Evolutionary conservation across 2,113 vertebrate species (phyloP).

Genomic region (Pristiophorus japonicus): DNA sequence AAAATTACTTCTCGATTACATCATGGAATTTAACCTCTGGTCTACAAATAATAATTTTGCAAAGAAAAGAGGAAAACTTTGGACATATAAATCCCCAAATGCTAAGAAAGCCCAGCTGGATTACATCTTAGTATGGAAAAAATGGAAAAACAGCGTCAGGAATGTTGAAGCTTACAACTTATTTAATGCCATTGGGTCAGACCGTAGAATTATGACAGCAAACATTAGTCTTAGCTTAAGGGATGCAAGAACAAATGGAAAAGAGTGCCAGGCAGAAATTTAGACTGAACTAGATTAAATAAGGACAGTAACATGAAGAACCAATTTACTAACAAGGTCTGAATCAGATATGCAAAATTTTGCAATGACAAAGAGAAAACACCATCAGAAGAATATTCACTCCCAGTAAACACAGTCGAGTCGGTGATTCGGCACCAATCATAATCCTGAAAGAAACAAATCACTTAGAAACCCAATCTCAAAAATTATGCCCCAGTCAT

Average conservation of each 20-base stretch:
- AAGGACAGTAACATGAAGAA: not conserved
- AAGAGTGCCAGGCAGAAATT: not conserved
- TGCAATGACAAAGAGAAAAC: not conserved
- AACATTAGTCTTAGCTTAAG: slow-evolving; percentile 21
- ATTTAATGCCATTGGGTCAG: slow-evolving; percentile 16
- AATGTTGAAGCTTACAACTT: slow-evolving; percentile 27
- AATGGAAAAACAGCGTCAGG: slow-evolving; percentile 29
- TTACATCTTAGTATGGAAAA: slow-evolving; percentile 21
- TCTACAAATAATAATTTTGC: slow-evolving; percentile 16
- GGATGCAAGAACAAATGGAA: not conserved
- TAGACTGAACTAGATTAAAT: not conserved
- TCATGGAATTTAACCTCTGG: slow-evolving; percentile 35
- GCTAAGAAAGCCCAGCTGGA: slow-evolving; percentile 20
- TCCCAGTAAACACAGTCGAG: not conserved
- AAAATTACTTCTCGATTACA: slow-evolving; percentile 38
- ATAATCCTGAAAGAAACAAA: not conserved
- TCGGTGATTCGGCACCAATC: not conserved
- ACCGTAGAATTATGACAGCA: slow-evolving; percentile 16
- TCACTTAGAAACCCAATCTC: not conserved
- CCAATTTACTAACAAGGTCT: not conserved
- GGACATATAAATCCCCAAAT: slow-evolving; percentile 30
- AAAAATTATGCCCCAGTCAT: not conserved
- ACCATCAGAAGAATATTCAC: not conserved
- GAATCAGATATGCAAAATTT: not conserved
- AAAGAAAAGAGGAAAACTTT: not conserved